These are phyloP conservation scores for Yponomeuta malinellus DNA, from an alignment of 2,888 invertebrate species.

Conservation along the genomic window DNA sequence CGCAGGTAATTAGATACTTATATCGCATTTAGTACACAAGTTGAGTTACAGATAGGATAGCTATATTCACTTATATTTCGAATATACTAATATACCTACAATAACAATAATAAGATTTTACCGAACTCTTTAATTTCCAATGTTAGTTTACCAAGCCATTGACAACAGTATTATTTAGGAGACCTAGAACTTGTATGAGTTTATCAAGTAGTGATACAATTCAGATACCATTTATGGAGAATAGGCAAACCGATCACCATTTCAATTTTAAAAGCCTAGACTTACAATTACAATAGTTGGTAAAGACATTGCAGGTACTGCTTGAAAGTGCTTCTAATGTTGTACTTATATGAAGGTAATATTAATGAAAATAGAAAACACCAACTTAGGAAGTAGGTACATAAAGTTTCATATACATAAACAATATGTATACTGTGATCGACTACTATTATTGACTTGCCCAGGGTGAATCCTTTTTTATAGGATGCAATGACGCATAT, in stretches of 20 bases:
- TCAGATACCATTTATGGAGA: conserved; percentile 52
- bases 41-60: conserved; percentile 11
- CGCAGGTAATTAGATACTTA: conserved; percentile 13
- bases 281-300: conserved; percentile 63
- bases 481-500: conserved; percentile 62
- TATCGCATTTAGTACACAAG: conserved; percentile 14
- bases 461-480: conserved; percentile 45
- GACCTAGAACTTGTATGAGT: conserved; percentile 58
- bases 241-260: conserved; percentile 42
- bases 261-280: conserved; percentile 48
- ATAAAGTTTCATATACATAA: conserved; percentile 42
- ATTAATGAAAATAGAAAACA: conserved; percentile 68
- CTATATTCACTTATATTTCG: conserved; percentile 12
- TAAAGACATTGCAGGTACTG: conserved; percentile 47
- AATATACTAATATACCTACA: conserved; percentile 6
- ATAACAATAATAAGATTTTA: conserved; percentile 18
- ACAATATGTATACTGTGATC: conserved; percentile 37
- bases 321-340: conserved; percentile 40
- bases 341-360: conserved; percentile 48
- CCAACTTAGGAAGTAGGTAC: conserved; percentile 70
- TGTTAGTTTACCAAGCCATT: conserved; percentile 73
- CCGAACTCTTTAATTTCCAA: conserved; percentile 49
- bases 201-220: conserved; percentile 56
- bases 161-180: conserved; percentile 75
- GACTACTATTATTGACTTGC: conserved; percentile 39